Base-by-base conservation (phyloP, 2,797 vertebrate genomes). In the Poecilia velifera region DNA sequence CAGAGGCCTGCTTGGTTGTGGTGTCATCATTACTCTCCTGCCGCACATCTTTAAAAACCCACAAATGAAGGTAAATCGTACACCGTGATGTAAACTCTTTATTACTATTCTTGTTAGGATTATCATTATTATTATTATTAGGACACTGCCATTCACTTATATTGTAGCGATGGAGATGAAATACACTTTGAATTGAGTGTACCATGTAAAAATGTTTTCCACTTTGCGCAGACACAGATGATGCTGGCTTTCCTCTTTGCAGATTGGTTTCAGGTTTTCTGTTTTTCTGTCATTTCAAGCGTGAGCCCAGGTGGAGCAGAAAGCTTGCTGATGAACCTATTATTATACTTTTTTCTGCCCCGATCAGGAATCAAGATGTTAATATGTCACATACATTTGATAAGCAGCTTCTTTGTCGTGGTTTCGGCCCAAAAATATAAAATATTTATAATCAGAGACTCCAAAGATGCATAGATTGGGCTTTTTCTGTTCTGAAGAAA, bases 1-100 rank as follows among this genome's bases (percentile, higher is more conserved):
- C 91, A 85, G 93, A 94, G 85, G 92, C 94, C 92, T 90, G 92
- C 88, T 92, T 89, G 91, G 91, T 91, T 84, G 92, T 91, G 93
- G 93, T 92, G 93, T 94, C 86, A 89, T 89, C 87, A 91, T 62
- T 94, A 88, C 91, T 92, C 85, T 88, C 86, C 87, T 75, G 77
- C 88, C 92, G 89, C 93, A 88, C 78, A 25, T 87, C 85, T 84
- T 77, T 18, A 36, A 75, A 78, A 84, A 80, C 75, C 78, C 86
- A 87, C 87, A 57, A 85, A 91, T 82, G 81, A 89, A 88, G 81
- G 88, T 47, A 80, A 89, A 76, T 79, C 80, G 74, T 89, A 83
- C 88, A 89, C 86, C 59, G 73, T 74, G 82, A 80, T 75, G 82
- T 83, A n/a, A 90, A 82, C 53, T 78, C 76, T 73, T 70, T 66